phyloP scores from a whole-genome alignment of 2,113 vertebrate species.

The Ondatra zibethicus region DNA sequence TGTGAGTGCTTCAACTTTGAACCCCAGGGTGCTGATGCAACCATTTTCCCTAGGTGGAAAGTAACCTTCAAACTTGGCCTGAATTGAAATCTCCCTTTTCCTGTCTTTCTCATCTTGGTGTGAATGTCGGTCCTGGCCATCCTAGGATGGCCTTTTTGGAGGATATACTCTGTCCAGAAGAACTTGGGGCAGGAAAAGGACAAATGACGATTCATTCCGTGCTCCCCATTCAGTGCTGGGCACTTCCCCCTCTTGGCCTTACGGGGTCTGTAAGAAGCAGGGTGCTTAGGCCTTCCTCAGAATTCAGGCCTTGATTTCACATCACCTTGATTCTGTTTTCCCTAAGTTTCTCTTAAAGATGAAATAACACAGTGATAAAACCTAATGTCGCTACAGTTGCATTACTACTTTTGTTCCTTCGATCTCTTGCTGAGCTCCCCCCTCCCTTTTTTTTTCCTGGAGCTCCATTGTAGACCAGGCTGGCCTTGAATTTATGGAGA shows the following conservation, averaged over 20 bases:
- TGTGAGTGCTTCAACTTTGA: not conserved
- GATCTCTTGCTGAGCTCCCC: not conserved
- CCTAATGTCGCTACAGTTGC: not conserved
- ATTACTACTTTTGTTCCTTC: not conserved
- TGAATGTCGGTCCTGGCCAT: not conserved
- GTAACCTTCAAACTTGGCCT: not conserved
- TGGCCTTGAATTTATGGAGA: not conserved
- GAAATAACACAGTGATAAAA: not conserved
- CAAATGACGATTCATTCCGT: slow-evolving; percentile 49
- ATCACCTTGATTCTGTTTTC: slow-evolving; percentile 22
- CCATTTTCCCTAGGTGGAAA: not conserved
- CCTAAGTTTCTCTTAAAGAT: not conserved
- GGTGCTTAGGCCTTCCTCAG: slow-evolving; percentile 1
- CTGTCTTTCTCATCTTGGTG: not conserved
- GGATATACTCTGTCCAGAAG: slow-evolving; percentile 14
- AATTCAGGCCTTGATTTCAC: not conserved
- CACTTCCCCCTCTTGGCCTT: not conserved
- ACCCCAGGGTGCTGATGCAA: not conserved
- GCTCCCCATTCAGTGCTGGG: not conserved
- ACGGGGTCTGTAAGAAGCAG: slow-evolving; percentile 32
- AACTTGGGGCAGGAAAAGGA: slow-evolving; percentile 57
- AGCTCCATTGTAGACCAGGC: not conserved
- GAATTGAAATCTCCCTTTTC: not conserved
- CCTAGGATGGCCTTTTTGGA: not conserved
- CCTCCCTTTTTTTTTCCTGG: not conserved